Percentiles rank a stretch among this genome's conserved stretches.
phyloP scores from a whole-genome alignment of 2,888 invertebrate genomes.

The Nysson spinosus region DNA sequence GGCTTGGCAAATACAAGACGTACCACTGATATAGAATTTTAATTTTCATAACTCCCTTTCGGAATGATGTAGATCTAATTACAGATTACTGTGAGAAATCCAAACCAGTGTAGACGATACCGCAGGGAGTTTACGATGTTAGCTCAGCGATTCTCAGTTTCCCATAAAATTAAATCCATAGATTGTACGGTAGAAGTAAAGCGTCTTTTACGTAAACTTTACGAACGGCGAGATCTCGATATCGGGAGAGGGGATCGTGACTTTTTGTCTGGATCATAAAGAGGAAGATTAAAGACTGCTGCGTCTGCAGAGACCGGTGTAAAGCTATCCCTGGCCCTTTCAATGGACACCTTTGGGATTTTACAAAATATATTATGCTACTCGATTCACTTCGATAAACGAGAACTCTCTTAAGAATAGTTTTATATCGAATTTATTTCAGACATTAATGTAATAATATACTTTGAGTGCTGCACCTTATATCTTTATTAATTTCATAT shows the following conservation, averaged over 20 bases:
- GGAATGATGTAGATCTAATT: constrained; percentile 41
- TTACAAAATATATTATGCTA: constrained; percentile 2
- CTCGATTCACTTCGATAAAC: constrained; percentile 2
- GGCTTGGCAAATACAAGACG: constrained; percentile 12
- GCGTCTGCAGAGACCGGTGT: neutral
- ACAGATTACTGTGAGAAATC: constrained; percentile 34
- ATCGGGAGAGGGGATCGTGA: neutral
- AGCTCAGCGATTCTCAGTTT: constrained; percentile 28
- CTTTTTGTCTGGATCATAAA: constrained; percentile 3
- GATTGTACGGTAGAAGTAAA: neutral
- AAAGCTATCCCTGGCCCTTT: constrained; percentile 9
- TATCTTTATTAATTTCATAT: no score
- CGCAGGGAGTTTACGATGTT: constrained; percentile 18
- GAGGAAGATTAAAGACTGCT: constrained; percentile 13
- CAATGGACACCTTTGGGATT: constrained; percentile 2
- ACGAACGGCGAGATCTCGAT: neutral
- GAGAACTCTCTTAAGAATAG: no score
- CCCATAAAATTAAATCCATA: constrained; percentile 29
- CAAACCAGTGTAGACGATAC: neutral
- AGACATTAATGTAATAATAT: no score
- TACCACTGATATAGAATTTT: constrained; percentile 20
- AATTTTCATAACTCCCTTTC: constrained; percentile 27
- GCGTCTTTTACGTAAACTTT: neutral
- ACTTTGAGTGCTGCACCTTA: no score
- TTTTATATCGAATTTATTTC: no score